A percentile compares a stretch with the other conserved stretches of the same genome.
Evolutionary conservation across 2,888 invertebrate species (phyloP).

Genomic region (Pyrochroa serraticornis): DNA sequence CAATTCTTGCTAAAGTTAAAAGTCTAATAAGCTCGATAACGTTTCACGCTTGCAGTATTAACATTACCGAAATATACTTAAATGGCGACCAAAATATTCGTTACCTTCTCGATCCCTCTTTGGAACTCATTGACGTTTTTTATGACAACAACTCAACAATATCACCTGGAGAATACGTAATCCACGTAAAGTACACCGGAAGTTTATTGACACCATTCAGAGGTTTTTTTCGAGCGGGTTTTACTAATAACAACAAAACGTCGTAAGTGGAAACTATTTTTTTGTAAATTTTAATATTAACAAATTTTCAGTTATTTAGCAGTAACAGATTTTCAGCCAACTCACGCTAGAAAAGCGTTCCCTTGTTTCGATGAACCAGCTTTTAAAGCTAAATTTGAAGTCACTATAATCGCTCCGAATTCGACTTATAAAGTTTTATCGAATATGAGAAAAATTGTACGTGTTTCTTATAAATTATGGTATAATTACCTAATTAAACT

Average conservation of each 20-base stretch:
- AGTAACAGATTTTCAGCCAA: conserved; percentile 43
- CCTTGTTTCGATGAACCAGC: conserved; percentile 47
- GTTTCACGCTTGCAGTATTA: conserved; percentile 44
- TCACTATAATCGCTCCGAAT: conserved; percentile 41
- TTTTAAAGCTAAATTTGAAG: conserved; percentile 42
- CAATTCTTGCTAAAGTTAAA: conserved; percentile 33
- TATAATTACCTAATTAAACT: background rate
- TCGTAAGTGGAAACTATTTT: conserved; percentile 28
- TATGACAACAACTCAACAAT: conserved; percentile 20
- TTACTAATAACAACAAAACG: conserved; percentile 18
- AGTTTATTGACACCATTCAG: conserved; percentile 67
- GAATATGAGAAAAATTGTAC: conserved; percentile 45
- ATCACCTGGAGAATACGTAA: conserved; percentile 59
- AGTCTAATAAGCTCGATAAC: conserved; percentile 27
- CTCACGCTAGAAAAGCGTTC: conserved; percentile 40
- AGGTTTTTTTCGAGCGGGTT: conserved; percentile 65
- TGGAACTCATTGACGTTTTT: conserved; percentile 24
- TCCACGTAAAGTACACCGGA: conserved; percentile 68
- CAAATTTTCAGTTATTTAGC: conserved; percentile 35
- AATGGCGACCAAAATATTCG: conserved; percentile 11
- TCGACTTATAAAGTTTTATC: conserved; percentile 40
- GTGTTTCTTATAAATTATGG: conserved; percentile 14
- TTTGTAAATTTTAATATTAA: background rate
- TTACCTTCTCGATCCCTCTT: background rate
- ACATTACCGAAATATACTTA: conserved; percentile 37